Conservation (phyloP, 2,113 vertebrate species). For the Craseonycteris thonglongyai region DNA sequence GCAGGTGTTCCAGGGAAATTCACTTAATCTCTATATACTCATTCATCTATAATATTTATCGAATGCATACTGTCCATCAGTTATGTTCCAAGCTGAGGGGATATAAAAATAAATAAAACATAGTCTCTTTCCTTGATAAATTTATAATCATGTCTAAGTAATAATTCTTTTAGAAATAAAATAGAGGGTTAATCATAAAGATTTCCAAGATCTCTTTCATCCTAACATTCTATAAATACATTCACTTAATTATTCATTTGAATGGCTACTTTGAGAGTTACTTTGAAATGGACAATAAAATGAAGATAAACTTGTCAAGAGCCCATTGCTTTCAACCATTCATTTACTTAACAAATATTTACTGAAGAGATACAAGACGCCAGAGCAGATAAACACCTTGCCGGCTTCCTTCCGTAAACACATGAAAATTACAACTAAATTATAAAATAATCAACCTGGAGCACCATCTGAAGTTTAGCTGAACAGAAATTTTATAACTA, state of each 20-base stretch:
- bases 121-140: not conserved
- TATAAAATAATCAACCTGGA: too few relatives aligned
- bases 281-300: not conserved
- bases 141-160: not conserved
- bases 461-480: too few relatives aligned
- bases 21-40: not conserved
- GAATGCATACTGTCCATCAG: not conserved
- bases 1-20: not conserved
- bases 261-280: not conserved
- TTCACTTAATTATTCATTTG: not conserved
- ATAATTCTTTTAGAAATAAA: not conserved
- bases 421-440: too few relatives aligned
- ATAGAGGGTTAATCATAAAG: not conserved
- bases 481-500: too few relatives aligned
- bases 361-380: too few relatives aligned
- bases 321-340: not conserved
- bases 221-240: not conserved
- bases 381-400: too few relatives aligned
- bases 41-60: not conserved
- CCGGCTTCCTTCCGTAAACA: too few relatives aligned
- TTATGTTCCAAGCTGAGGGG: not conserved
- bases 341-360: not conserved
- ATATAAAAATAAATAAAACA: not conserved
- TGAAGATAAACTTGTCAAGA: not conserved
- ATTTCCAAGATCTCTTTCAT: not conserved